Conservation (phyloP, 2,888 invertebrate species). For the Agriopis leucophaearia region DNA sequence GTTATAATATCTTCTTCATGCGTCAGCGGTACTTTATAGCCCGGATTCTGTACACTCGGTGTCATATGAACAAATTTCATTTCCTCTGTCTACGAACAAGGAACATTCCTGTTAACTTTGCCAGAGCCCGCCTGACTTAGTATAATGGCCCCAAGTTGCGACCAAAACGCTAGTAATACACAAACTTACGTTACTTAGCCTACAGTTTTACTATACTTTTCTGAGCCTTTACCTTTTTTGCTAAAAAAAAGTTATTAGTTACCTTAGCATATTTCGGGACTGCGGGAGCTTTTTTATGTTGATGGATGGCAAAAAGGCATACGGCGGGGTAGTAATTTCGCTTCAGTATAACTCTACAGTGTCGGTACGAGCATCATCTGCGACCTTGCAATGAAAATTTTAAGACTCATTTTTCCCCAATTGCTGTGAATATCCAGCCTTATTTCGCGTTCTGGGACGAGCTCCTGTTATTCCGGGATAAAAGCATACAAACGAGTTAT, state of each 20-base stretch:
- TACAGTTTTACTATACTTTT: conserved; percentile 36
- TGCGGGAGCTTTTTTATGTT: conserved; percentile 46
- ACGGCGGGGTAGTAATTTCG: conserved; percentile 44
- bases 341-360: conserved; percentile 38
- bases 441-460: conserved; percentile 40
- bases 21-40: conserved; percentile 24
- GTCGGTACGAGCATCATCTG: conserved; percentile 44
- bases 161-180: conserved; percentile 31
- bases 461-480: conserved; percentile 36
- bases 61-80: conserved; percentile 41
- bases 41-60: conserved; percentile 28
- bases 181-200: conserved; percentile 27
- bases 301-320: conserved; percentile 49
- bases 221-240: conserved; percentile 39
- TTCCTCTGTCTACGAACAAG: conserved; percentile 39
- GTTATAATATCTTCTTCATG: conserved; percentile 17
- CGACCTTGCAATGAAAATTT: conserved; percentile 49
- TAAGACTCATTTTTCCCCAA: conserved; percentile 49
- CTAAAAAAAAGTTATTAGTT: conserved; percentile 39
- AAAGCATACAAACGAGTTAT: conserved; percentile 41
- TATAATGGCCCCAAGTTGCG: conserved; percentile 30
- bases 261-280: conserved; percentile 44
- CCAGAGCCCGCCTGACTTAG: conserved; percentile 30
- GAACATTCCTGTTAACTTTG: conserved; percentile 39
- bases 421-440: conserved; percentile 43